These are phyloP conservation scores for Plestiodon gilberti DNA, from an alignment of 2,113 vertebrate genomes.

Conservation along the genomic window DNA sequence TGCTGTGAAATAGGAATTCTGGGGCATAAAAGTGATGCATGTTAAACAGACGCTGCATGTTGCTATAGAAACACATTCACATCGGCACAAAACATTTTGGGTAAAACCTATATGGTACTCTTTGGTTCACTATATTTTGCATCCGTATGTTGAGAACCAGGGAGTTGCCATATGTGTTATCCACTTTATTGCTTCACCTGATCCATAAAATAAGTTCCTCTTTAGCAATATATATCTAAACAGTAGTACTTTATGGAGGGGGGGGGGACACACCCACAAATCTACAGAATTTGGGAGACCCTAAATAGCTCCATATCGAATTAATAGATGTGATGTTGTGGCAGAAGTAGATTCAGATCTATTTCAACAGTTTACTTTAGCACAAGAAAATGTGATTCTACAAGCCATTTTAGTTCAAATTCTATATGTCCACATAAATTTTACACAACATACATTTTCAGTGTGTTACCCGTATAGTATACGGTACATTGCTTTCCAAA, in stretches of 20 bases:
- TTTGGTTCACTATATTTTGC: background rate
- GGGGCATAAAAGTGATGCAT: too few species aligned
- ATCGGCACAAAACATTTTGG: background rate
- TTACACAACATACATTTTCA: too few species aligned
- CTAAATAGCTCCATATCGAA: too few species aligned
- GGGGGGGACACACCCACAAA: too few species aligned
- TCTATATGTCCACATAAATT: too few species aligned
- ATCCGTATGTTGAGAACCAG: background rate
- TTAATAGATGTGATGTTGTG: too few species aligned
- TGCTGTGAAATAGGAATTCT: background rate
- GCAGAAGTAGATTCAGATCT: background rate
- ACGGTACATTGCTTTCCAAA: background rate
- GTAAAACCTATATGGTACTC: background rate
- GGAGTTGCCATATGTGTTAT: background rate
- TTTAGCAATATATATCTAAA: background rate
- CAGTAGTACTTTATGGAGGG: background rate
- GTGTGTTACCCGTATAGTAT: background rate
- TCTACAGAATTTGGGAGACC: too few species aligned
- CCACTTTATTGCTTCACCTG: background rate
- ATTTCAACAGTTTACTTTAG: background rate
- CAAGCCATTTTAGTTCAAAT: background rate
- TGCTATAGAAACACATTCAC: background rate
- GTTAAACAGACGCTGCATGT: background rate
- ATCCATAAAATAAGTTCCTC: background rate
- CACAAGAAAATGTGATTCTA: background rate